Percentiles rank a stretch among this genome's conserved stretches.
phyloP scores from a whole-genome alignment of 2,888 invertebrate genomes.

The Synanthedon formicaeformis region DNA sequence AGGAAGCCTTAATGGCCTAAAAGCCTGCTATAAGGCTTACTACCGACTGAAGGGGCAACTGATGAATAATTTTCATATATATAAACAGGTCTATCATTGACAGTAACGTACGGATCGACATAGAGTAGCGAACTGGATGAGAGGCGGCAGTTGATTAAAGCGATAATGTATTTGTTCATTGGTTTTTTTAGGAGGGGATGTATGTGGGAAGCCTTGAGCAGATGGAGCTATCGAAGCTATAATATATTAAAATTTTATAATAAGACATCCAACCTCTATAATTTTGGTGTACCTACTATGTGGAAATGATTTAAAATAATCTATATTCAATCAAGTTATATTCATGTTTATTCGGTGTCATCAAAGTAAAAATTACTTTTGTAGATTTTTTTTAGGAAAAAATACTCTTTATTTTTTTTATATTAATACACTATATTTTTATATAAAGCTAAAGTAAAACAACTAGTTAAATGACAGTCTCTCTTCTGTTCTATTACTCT shows the following conservation, averaged over 20 bases:
- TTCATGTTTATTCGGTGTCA: no score
- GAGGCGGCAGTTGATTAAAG: constrained; percentile 10
- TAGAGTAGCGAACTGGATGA: constrained; percentile 16
- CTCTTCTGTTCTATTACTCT: constrained; percentile 1
- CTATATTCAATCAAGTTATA: no score
- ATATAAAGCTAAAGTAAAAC: background rate
- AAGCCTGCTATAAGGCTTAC: constrained; percentile 1
- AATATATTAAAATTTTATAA: no score
- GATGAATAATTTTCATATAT: constrained; percentile 12
- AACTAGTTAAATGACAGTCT: background rate
- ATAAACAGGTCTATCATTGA: constrained; percentile 4
- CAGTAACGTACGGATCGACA: constrained; percentile 11
- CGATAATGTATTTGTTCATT: background rate
- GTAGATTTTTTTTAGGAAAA: no score
- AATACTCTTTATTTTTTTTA: no score
- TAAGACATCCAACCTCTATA: no score
- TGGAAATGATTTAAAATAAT: no score
- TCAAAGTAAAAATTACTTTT: no score
- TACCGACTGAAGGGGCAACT: constrained; percentile 11
- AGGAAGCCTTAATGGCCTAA: background rate
- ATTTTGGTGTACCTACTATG: no score
- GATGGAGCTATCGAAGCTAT: background rate
- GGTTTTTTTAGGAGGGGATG: background rate
- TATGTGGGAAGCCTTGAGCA: background rate
- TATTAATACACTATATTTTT: no score